Evolutionary conservation across 2,113 vertebrate species (phyloP), one percentile per base, ranked within the genome.

Genomic region (Vulpes ferrilata): DNA sequence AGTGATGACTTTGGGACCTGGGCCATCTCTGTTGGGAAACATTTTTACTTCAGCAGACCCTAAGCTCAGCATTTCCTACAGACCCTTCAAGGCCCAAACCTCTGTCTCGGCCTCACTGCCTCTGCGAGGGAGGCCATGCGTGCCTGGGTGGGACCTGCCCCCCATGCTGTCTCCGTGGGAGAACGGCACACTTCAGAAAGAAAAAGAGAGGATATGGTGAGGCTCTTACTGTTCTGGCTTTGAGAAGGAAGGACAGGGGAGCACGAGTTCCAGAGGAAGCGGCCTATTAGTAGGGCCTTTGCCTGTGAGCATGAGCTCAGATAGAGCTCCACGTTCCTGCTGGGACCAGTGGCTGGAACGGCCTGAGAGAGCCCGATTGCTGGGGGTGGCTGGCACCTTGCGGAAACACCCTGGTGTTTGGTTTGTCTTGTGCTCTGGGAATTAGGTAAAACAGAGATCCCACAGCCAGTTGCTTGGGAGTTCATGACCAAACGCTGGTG

Each of bases 221-320:
- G 67, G 19, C 25, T 38, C 13, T 19, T 19, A 0, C 30, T 25
- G 20, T 22, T 53, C 35, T 76, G 51, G 69, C 32, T 25, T 19
- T 27, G 32, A 30, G 32, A 64, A 30, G 69, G 19, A 55, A 53
- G 69, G 32, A 71, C 7, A 15, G 65, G 3, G 48, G 17, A 15
- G 5, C 32, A 35, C 3, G 16, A 22, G 16, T 55, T n/a, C 10
- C 7, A 71, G 65, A 57, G 53, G 64, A 25, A 65, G 25, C 7
- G 0, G 7, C 27, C 38, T 20, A 0, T 13, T 0, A 30, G 5
- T 38, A 4, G 20, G 4, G 16, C 51, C n/a, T 10, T 32, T 57
- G 8, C 43, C 19, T 38, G 17, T 32, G 43, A 19, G 22, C 22
- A 8, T 11, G 30, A 69, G 20, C 22, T 57, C 17, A 43, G 67